These are phyloP conservation scores for Heliconius erato DNA, from an alignment of 2,888 invertebrate species.

Conservation along the genomic window DNA sequence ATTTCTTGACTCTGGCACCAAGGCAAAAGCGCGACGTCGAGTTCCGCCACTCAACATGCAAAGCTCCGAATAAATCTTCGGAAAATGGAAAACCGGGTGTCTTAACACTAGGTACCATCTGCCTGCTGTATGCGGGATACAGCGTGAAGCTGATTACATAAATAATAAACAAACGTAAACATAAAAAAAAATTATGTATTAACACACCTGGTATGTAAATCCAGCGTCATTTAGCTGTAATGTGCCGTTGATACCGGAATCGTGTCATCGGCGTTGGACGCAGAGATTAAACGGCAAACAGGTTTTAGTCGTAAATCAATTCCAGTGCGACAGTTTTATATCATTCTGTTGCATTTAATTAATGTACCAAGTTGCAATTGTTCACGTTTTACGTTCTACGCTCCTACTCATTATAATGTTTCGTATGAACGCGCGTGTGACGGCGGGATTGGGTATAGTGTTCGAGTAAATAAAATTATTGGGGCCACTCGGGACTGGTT, in stretches of 20 bases:
- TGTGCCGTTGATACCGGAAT: slow-evolving; percentile 74
- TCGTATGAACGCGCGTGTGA: not conserved
- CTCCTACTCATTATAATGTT: slow-evolving; percentile 5
- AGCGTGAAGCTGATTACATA: not conserved
- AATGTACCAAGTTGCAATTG: slow-evolving; percentile 56
- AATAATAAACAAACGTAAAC: slow-evolving; percentile 23
- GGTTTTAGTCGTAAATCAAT: slow-evolving; percentile 77
- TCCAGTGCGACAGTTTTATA: slow-evolving; percentile 69
- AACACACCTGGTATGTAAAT: slow-evolving; percentile 55
- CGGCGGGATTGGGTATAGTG: not conserved
- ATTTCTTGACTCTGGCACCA: no score
- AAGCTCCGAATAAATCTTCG: no score
- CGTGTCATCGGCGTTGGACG: slow-evolving; percentile 72
- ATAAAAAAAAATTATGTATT: slow-evolving; percentile 36
- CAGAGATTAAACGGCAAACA: slow-evolving; percentile 80
- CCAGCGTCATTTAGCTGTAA: slow-evolving; percentile 68
- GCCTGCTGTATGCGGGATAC: not conserved
- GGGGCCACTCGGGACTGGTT: not conserved
- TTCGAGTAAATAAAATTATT: not conserved
- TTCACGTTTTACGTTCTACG: slow-evolving; percentile 29
- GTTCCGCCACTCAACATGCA: no score
- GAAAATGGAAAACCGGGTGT: no score
- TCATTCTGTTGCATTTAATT: slow-evolving; percentile 67
- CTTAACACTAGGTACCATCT: no score
- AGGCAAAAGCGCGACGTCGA: no score